Conservation (phyloP, 2,888 invertebrate genomes). For the Poecilobothrus nobilitatus region DNA sequence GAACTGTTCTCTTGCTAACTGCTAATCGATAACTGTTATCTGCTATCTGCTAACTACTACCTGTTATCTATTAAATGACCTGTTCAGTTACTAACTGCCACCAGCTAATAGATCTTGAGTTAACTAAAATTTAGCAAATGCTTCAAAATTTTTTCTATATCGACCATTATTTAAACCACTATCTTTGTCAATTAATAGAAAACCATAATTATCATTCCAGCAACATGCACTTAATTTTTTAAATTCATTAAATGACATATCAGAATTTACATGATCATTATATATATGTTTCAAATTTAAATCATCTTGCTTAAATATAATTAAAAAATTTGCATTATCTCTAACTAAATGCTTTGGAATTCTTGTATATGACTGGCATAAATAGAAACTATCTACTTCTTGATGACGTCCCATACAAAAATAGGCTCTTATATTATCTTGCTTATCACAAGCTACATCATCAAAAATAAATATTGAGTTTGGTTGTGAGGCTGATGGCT, state of each 20-base stretch:
- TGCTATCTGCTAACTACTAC: neutral
- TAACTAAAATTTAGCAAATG: conserved; percentile 12
- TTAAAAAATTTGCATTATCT: conserved; percentile 34
- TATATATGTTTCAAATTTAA: conserved; percentile 32
- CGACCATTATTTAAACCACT: conserved; percentile 26
- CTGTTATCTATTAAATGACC: conserved; percentile 6
- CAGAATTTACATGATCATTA: conserved; percentile 20
- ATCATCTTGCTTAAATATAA: conserved; percentile 36
- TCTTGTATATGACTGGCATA: conserved; percentile 31
- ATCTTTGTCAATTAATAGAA: conserved; percentile 31
- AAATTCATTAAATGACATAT: conserved; percentile 29
- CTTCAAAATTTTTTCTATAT: conserved; percentile 31
- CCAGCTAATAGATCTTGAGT: neutral
- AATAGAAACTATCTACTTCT: conserved; percentile 33
- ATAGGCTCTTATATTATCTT: conserved; percentile 28
- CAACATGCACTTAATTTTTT: conserved; percentile 29
- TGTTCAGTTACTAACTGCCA: neutral
- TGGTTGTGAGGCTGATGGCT: conserved; percentile 23
- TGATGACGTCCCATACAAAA: conserved; percentile 34
- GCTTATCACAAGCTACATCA: conserved; percentile 35
- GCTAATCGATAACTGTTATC: neutral
- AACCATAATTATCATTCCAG: conserved; percentile 31
- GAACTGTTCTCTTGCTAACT: neutral
- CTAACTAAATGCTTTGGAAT: conserved; percentile 34
- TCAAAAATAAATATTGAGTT: conserved; percentile 38